phyloP scores from a whole-genome alignment of 2,113 vertebrate species.

The Buteo buteo region DNA sequence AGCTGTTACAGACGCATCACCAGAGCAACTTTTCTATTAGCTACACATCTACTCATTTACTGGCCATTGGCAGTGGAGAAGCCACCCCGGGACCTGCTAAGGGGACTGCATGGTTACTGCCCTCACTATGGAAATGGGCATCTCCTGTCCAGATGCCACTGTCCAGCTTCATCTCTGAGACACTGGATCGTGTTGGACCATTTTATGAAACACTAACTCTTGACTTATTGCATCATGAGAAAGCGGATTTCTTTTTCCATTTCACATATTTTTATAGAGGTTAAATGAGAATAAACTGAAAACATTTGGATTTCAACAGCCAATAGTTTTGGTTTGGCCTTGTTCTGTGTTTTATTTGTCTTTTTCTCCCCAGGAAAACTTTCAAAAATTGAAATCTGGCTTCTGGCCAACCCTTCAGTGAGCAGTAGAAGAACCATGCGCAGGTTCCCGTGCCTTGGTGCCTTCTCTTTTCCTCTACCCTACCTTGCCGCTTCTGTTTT shows the following conservation, averaged over 20 bases:
- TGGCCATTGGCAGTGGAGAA: neutral
- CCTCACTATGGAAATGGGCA: neutral
- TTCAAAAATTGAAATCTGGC: neutral
- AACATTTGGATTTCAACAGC: neutral
- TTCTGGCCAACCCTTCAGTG: neutral
- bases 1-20: neutral
- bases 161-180: neutral
- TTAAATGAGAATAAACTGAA: neutral
- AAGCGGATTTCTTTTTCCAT: neutral
- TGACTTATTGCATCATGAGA: neutral
- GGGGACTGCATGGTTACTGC: neutral
- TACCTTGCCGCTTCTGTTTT: neutral
- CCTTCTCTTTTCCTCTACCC: neutral
- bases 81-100: neutral
- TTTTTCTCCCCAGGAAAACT: neutral
- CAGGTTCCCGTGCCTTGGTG: neutral
- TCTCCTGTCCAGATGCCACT: neutral
- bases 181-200: neutral
- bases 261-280: neutral
- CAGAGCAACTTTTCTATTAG: neutral
- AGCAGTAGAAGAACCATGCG: neutral
- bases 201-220: neutral
- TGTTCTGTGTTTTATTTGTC: neutral
- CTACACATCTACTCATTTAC: neutral
- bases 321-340: neutral